Percentiles rank a stretch among this genome's conserved stretches.
phyloP scores from a whole-genome alignment of 1,140 invertebrate species.

The Physella acuta region DNA sequence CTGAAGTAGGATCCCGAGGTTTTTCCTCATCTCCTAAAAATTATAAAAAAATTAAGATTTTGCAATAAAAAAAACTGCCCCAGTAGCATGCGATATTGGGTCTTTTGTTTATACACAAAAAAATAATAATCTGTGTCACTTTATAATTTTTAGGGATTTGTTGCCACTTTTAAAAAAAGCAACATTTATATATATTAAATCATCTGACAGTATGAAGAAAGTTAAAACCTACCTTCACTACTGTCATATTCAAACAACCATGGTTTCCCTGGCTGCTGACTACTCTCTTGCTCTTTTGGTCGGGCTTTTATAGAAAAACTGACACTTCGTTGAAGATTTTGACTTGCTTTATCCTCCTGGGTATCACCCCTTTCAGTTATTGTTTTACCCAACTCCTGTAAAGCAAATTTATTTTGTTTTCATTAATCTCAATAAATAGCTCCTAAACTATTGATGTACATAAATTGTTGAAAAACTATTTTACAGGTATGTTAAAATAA shows the following conservation, averaged over 20 bases:
- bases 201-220: too few relatives aligned
- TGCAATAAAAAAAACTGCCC: not conserved
- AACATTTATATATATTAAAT: too few relatives aligned
- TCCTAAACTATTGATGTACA: too few relatives aligned
- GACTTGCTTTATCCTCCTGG: not conserved
- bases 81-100: too few relatives aligned
- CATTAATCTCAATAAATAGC: too few relatives aligned
- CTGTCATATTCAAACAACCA: conserved; percentile 52
- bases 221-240: conserved; percentile 53
- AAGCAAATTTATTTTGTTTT: too few relatives aligned
- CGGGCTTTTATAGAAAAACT: conserved; percentile 60
- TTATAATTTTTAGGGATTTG: too few relatives aligned
- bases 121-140: too few relatives aligned
- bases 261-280: conserved; percentile 32
- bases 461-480: too few relatives aligned
- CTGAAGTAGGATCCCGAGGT: not conserved
- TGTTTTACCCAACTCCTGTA: not conserved
- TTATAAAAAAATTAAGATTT: not conserved
- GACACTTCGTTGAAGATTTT: conserved; percentile 36
- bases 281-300: conserved; percentile 49
- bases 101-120: too few relatives aligned
- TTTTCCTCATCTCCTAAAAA: conserved; percentile 4
- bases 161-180: too few relatives aligned
- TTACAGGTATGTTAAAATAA: not conserved
- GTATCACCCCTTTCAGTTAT: not conserved